Base-by-base conservation (phyloP, 2,888 invertebrate genomes). In the Coleophora deauratella region DNA sequence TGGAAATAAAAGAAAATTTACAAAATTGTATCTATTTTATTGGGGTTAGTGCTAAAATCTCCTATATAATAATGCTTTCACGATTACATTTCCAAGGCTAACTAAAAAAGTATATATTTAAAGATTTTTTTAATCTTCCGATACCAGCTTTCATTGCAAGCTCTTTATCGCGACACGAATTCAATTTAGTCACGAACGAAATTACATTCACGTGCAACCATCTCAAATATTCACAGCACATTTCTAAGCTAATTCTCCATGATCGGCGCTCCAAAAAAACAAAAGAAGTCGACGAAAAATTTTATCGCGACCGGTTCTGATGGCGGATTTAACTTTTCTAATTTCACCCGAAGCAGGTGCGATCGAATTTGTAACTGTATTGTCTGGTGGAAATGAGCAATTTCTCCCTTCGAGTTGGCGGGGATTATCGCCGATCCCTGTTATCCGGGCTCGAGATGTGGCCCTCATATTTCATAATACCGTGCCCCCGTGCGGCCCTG, bases 401-500 rank as follows among this genome's bases (percentile, higher is more conserved):
- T 71, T 71, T 66, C 51, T 59, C 53, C 4, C 4, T 31, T 2
- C 4, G 34, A 72, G 68, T 71, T 68, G 58, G 64, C 64, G 45
- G 62, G 65, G 75, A 75, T 76, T 75, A 74, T 62, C 67, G 56
- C 52, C 54, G 54, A 53, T 54, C 57, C 63, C 60, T 55, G 57
- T 73, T 72, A 71, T 70, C 70, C 67, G 58, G 61, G 62, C 43
- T 45, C 62, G 54, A 55, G 61, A 60, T 62, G 64, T 60, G 55
- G 58, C 73, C 72, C 64, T 71, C 68, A 72, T 77, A 77, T 74
- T 75, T 76, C 74, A 76, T 73, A 75, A 71, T 62, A 8, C 13
- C 13, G 34, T 9, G 57, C 63, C 57, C 55, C 57, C 59, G 53
- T 46, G 46, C 49, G 44, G 52, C 37, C 36, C 35, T 31, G 48